Base-by-base conservation (phyloP, 2,797 vertebrate genomes). In the Eupleurogrammus muticus region DNA sequence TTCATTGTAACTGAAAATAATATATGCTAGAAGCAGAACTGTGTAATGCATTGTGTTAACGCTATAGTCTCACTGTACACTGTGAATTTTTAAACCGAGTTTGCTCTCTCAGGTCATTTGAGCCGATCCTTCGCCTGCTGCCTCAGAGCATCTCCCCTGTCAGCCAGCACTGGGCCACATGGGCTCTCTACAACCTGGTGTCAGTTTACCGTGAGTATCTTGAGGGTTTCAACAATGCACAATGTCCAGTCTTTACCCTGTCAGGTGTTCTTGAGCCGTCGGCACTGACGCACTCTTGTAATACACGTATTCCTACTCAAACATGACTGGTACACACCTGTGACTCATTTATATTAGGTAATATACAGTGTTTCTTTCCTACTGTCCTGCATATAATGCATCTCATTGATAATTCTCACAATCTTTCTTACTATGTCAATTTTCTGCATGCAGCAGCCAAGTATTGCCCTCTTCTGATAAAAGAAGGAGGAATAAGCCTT, bases 161-260 rank as follows among this genome's bases (percentile, higher is more conserved):
- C 85, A 99, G 97, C 85, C 97, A 99, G 90, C 98, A 99, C 88
- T 99, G 98, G 98, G 98, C 98, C 42, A 99, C 97, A 0, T 99
- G 98, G 98, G 98, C 98, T 1, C 95, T 99, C 28, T 99, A 90
- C 89, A 99, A 99, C 93, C 94, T 99, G 42, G 96, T 99, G 60
- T 98, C 98, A 13, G 98, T 99, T 83, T 99, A 99, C 91, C 94
- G 97, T 99, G 93, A 98, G 97, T 97, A 89, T 85, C 52, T 23
- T 5, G 7, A 51, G 8, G 7, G 1, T 47, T 52, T 65, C 5
- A 52, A 51, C 21, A 9, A 36, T 19, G 17, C 36, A 32, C 4
- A 21, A 28, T 7, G 21, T 57, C 28, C 24, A 44, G 19, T 19
- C 7, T 32, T 40, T 17, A 13, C 34, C 40, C 28, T 2, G 0